Base-by-base conservation (phyloP, 2,113 vertebrate species). In the Tetraodon nigroviridis region DNA sequence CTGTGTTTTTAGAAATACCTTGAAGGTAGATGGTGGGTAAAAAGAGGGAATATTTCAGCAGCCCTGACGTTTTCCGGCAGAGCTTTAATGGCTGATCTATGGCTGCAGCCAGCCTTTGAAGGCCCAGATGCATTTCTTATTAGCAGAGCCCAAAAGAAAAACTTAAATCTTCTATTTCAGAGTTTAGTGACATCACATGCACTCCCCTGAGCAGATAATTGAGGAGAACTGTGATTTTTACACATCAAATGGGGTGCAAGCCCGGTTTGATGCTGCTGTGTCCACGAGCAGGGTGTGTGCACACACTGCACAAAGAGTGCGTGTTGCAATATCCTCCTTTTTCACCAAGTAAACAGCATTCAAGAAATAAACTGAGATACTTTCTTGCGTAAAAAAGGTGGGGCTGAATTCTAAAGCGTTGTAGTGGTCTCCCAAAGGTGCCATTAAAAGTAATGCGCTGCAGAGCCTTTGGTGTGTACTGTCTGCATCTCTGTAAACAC, bases 401-500 rank as follows among this genome's bases (percentile, higher is more conserved):
- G 32, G 32, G 32, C 32, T 37, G 32, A 37, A 12, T 37, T 37
- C 32, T 37, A 37, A 37, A 37, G 8, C 10, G 32, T 12, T 37
- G 4, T 8, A 37, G 32, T 37, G 32, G 12, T 73, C 48, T 76
- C 78, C 59, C 67, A 1, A 37, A 32, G 61, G 73, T 65, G 68
- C 40, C 65, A 81, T 78, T 73, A 80, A 77, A 82, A 58, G 17
- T 2, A 73, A 82, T 47, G 19, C 80, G 79, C 75, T 65, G 27
- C 42, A 0, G 42, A 58, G 69, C 70, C 59, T 76, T 58, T 67
- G 45, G 61, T 46, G 41, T 46, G 42, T 44, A 16, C 42, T 44
- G 42, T 44, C 70, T 76, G 71, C 69, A 63, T 54, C 52, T 79
- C 62, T 64, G 75, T 83, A 77, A 81, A 85, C 57, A 53, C 73